Evolutionary conservation across 1,140 invertebrate genomes (phyloP).

Genomic region (Acromyrmex charruanus): DNA sequence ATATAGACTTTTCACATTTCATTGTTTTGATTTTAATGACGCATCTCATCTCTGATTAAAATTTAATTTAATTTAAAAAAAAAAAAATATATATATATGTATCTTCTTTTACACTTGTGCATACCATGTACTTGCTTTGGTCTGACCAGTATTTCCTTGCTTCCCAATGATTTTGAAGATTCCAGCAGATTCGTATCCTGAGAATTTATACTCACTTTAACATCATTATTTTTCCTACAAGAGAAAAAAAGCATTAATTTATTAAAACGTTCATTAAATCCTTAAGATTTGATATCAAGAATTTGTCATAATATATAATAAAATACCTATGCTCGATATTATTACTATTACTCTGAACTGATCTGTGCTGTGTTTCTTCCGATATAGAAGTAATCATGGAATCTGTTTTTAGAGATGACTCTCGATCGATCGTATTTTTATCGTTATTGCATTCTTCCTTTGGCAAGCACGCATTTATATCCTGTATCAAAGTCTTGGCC

Average conservation of each 20-base stretch:
- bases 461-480: slow-evolving; percentile 66
- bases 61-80: not conserved
- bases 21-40: slow-evolving; percentile 9
- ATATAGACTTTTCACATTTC: slow-evolving; percentile 10
- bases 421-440: slow-evolving; percentile 66
- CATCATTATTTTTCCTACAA: slow-evolving; percentile 60
- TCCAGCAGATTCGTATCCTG: slow-evolving; percentile 42
- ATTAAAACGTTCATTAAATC: not conserved
- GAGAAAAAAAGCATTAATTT: not conserved
- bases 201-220: slow-evolving; percentile 57
- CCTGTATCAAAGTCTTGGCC: slow-evolving; percentile 76
- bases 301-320: not conserved
- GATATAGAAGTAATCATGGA: slow-evolving; percentile 45
- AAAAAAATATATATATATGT: no score
- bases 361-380: slow-evolving; percentile 71
- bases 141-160: slow-evolving; percentile 43
- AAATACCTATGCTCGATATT: slow-evolving; percentile 9
- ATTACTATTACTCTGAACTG: slow-evolving; percentile 39
- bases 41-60: not conserved
- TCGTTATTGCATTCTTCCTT: slow-evolving; percentile 77
- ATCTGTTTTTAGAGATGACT: slow-evolving; percentile 66
- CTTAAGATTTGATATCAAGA: not conserved
- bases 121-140: slow-evolving; percentile 55
- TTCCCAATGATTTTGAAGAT: slow-evolving; percentile 27
- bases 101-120: not conserved